Base-by-base conservation (phyloP, 2,888 invertebrate genomes). In the Galeopsomyia nigrocyanea region DNA sequence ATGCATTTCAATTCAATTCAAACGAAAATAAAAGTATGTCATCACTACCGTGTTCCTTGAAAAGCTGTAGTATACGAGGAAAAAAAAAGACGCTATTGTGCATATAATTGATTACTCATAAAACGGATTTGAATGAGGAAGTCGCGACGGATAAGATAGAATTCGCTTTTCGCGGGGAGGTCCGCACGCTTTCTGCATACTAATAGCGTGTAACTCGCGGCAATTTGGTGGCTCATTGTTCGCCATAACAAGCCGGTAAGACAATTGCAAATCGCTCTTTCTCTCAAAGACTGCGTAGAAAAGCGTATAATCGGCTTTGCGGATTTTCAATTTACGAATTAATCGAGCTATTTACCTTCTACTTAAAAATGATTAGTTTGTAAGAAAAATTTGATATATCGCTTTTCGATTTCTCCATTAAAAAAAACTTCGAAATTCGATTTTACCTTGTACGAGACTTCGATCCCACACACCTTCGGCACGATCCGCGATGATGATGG, bases 391-490 rank as follows among this genome's bases (percentile, higher is more conserved):
- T n/a, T n/a, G n/a, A n/a, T n/a, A n/a, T n/a, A n/a, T n/a, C n/a
- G n/a, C n/a, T n/a, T n/a, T n/a, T n/a, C n/a, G n/a, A n/a, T n/a
- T n/a, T n/a, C n/a, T n/a, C n/a, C 0, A 39, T 2, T 55, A 55
- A 55, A 55, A 19, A 55, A 10, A 55, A 56, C 1, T 21, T 56
- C 56, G 5, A 56, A 51, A 21, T n/a, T 51, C 7, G 7, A 46
- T 46, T 1, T 77, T 77, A 88, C 88, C 96, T 76, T 96, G 94
- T 7, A 96, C 94, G 0, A 95, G 89, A 70, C 94, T 94, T 73
- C 97, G 89, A 83, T 96, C 95, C 92, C 97, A 93, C 75, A 96
- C 91, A 5, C 97, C 95, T 83, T 95, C 95, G 79, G 91, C 89
- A 49, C 93, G 90, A 83, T 95, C 95, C 0, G 92, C 89, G 75